Percentiles rank a stretch among this genome's conserved stretches.
Evolutionary conservation across 2,888 invertebrate species (phyloP).

Genomic region (Athripsodes cinereus): DNA sequence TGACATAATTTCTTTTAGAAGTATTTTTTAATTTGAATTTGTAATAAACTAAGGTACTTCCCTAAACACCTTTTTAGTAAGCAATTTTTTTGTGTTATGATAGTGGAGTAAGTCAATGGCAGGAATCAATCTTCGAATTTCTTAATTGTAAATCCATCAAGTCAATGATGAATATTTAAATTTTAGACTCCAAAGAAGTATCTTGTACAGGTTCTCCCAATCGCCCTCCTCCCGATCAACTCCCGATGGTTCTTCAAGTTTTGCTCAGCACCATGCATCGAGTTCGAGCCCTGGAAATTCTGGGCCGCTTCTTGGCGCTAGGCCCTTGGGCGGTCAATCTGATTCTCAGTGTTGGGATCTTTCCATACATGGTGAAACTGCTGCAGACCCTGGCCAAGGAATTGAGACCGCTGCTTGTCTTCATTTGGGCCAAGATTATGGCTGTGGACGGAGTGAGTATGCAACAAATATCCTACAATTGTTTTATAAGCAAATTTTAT

Average conservation of each 20-base stretch:
- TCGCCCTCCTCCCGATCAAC: constrained; percentile 87
- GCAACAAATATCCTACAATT: no score
- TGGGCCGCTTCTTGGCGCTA: constrained; percentile 90
- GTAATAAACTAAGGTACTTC: no score
- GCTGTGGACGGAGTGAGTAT: constrained; percentile 85
- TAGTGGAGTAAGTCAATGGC: no score
- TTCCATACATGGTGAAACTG: constrained; percentile 96
- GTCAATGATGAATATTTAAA: neutral
- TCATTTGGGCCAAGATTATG: constrained; percentile 98
- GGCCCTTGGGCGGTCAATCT: constrained; percentile 95
- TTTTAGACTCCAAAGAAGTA: neutral
- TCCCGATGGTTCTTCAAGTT: constrained; percentile 95
- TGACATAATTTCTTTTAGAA: no score
- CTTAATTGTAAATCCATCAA: no score
- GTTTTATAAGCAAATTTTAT: no score
- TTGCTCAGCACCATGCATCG: constrained; percentile 71
- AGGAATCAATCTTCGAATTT: no score
- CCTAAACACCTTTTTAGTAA: no score
- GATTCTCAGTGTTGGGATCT: constrained; percentile 95
- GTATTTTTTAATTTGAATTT: no score
- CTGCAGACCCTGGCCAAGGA: constrained; percentile 93
- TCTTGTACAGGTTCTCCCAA: constrained; percentile 31
- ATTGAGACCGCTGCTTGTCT: constrained; percentile 86
- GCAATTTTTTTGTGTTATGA: no score
- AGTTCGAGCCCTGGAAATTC: constrained; percentile 85